A percentile compares a stretch with the other conserved stretches of the same genome.
Conservation (phyloP, 2,797 vertebrate species). For the Phrynocephalus vlangalii region DNA sequence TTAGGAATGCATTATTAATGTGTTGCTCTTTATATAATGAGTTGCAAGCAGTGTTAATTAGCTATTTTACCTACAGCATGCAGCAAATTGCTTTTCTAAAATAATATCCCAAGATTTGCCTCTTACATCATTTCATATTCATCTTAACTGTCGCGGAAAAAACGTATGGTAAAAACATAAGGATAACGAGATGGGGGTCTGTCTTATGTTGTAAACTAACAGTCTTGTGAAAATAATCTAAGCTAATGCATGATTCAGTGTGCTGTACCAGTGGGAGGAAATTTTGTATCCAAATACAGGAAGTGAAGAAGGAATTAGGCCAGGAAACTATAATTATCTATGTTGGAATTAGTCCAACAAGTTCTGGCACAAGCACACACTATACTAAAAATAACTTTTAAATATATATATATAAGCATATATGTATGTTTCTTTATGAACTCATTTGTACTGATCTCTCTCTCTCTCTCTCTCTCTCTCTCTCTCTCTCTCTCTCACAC, state of each 20-base stretch:
- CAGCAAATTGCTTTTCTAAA: neutral
- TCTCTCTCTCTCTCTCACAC: neutral
- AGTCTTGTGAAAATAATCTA: neutral
- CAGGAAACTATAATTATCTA: rapidly evolving
- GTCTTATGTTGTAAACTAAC: neutral
- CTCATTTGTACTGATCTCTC: neutral
- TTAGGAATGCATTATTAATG: neutral
- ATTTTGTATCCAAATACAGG: neutral
- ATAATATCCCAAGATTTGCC: neutral
- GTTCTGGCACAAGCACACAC: constrained; percentile 5
- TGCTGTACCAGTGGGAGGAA: neutral
- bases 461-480: neutral
- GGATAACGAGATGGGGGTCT: neutral
- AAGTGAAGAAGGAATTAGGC: constrained; percentile 1
- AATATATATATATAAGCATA: neutral
- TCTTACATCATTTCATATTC: neutral
- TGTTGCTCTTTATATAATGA: neutral
- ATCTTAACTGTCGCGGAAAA: neutral
- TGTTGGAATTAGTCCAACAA: constrained; percentile 18
- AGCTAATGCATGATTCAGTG: constrained; percentile 5
- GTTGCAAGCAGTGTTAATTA: neutral
- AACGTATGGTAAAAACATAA: neutral
- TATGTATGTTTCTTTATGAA: constrained; percentile 20
- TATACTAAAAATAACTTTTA: constrained; percentile 29
- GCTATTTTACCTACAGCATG: neutral